Base-by-base conservation (phyloP, 2,113 vertebrate species). In the Malurus elegans region DNA sequence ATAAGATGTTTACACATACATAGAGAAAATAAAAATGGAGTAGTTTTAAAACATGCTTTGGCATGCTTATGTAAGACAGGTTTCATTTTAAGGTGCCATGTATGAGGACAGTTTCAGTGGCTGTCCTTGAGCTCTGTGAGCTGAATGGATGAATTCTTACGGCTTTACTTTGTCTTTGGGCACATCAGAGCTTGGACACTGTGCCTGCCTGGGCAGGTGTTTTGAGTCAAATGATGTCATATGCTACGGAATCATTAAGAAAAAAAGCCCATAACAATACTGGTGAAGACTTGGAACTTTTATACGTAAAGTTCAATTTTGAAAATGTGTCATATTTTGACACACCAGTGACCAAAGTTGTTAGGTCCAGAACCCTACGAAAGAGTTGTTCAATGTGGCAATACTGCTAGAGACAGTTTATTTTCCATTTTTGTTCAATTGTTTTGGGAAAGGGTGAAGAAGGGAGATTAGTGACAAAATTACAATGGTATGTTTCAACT, bases 381-480 rank as follows among this genome's bases (percentile, higher is more conserved):
- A 88, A 28, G 23, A 51, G 18, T 71, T 88, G 42, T 51, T n/a
- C 8, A 2, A 1, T 66, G 16, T 56, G 21, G 31, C 48, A 25
- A 45, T 85, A 61, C 48, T 53, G 16, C 66, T 82, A 29, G 28
- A 82, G 34, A 42, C 2, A 1, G 29, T 72, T 96, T 85, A 36
- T 82, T 88, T 91, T 67, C 38, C 23, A 14, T 20, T 95, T 90
- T 66, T 64, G 18, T 70, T 66, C 28, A 19, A 0, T 86, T 88
- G 48, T 62, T 94, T 78, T 64, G 31, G 36, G 14, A 86, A 83
- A 75, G 60, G 28, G 36, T 84, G 51, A 85, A 71, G 62, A 78
- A 86, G 44, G 8, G 44, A 83, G 64, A 74, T 86, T 53, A 71
- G 23, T 88, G 53, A 57, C 64, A 70, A 88, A 90, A 87, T 94